Evolutionary conservation across 2,113 vertebrate genomes (phyloP), one percentile per base, ranked within the genome.

Genomic region (Nanorana parkeri): DNA sequence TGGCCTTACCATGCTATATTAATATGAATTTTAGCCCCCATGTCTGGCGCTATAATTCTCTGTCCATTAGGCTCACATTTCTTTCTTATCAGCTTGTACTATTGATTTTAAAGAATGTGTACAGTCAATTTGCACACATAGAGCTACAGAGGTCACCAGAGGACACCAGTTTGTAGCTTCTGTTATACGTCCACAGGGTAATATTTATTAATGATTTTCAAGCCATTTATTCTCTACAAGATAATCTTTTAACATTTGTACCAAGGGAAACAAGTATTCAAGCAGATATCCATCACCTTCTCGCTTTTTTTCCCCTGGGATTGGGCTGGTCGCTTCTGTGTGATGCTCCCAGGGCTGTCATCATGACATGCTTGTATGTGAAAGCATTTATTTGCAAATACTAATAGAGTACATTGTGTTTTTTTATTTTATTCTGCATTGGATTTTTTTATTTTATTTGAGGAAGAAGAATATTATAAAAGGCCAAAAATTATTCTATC

Each of bases 21-120:
- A 94, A 95, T 93, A 94, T 88, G 90, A 90, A 91, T 95, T 94
- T 91, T 92, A 90, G 87, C 89, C 85, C 89, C 87, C 90, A 87
- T 87, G 86, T 89, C 90, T 89, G 90, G 91, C 91, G 87, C 90
- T 92, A 92, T 93, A 91, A 92, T 93, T 92, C 92, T 74, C 83
- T 51, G 84, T 94, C 96, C 95, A 97, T 97, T 96, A 97, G 95
- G 92, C 88, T 96, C 94, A 89, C 88, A 77, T 96, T 95, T 96
- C 95, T 93, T 86, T 94, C 93, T 93, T 93, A 91, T 88, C 82
- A 89, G 90, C 90, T 91, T 89, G 73, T 89, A 83, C 80, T 93
- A 96, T 96, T 91, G 95, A 96, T 95, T 94, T 91, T 88, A 85
- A 89, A 89, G 88, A 88, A 90, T 82, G 63, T 66, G 76, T 87